Evolutionary conservation across 2,888 invertebrate genomes (phyloP), one percentile per base, ranked within the genome.

Genomic region (Drosophila mercatorum): DNA sequence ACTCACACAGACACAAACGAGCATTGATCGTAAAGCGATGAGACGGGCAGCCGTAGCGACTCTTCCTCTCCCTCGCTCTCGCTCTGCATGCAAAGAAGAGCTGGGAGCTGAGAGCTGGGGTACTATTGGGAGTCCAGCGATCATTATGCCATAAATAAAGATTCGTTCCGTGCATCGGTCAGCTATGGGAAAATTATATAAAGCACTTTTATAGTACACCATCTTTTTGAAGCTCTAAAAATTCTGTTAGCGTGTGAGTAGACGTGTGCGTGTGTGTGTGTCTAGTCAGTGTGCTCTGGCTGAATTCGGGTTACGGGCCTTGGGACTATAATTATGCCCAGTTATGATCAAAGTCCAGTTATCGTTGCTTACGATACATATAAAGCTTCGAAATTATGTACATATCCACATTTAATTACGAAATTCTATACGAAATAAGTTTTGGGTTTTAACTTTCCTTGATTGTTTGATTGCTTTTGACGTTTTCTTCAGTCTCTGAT

Each of bases 141-240:
- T 87, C 87, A 89, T 89, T 87, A 87, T 80, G 88, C 87, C 89
- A 87, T 87, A 87, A 87, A 87, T 87, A 89, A 87, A 87, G 87
- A 87, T 87, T 89, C 87, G 87, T 87, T 87, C 87, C 85, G 60
- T 83, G 81, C 76, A 74, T 75, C 63, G 63, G 60, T 57, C 56
- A 68, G 77, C 87, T 88, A 88, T 86, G 89, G 81, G 89, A 87
- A 86, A 78, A 80, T 74, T 75, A 80, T 81, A 80, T 80, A 72
- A 82, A 75, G 78, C 78, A 81, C 75, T 81, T 81, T 81, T 79
- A 80, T 80, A 81, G 75, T 78, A 70, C 72, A 60, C 49, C 79
- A 59, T 63, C 72, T 68, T 60, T 51, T 57, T 63, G 49, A 68
- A 73, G 73, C 78, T 73, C 69, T 77, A 55, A 72, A 70, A 65